Base-by-base conservation (phyloP, 2,113 vertebrate genomes). In the Centropus bengalensis region DNA sequence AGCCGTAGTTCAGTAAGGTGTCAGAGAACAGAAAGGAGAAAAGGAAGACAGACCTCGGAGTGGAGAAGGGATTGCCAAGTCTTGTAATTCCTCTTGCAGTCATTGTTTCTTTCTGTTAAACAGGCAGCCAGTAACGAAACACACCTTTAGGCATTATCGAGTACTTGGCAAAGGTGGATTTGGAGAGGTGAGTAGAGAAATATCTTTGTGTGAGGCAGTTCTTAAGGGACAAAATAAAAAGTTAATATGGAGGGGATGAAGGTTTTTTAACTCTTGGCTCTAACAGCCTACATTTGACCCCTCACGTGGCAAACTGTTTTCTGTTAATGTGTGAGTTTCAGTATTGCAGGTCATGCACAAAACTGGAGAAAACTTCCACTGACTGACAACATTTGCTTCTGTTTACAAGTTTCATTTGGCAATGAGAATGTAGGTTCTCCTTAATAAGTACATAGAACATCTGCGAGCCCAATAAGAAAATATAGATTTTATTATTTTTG, bases 141-240 rank as follows among this genome's bases (percentile, higher is more conserved):
- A 98, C 96, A 99, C 98, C 4, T 99, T 99, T 96, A 98, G 99
- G 97, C 97, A 99, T 98, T 99, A 99, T 95, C 98, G 99, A 98
- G 98, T 99, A 89, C 98, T 99, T 63, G 99, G 99, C 95, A 99
- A 99, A 98, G 99, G 99, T 90, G 99, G 99, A 97, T 99, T 99
- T 98, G 99, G 99, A 89, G 99, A 99, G 99, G 99, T 99, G 88
- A 99, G 99, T 98, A 49, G 9, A 14, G 26, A 45, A 59, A 3
- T 26, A 12, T 56, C 51, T 26, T 33, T 33, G 21, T 86, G 28
- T 8, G 2, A 64, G 58, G 52, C 22, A 58, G 9, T 82, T 13
- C 12, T 81, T 59, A 22, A 73, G 52, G 52, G 26, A 3, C 13
- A 6, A 8, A 27, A 40, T 4, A 12, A 38, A 30, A 33, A 5